Base-by-base conservation (phyloP, 1,140 invertebrate species). In the Rhynchophorus ferrugineus region DNA sequence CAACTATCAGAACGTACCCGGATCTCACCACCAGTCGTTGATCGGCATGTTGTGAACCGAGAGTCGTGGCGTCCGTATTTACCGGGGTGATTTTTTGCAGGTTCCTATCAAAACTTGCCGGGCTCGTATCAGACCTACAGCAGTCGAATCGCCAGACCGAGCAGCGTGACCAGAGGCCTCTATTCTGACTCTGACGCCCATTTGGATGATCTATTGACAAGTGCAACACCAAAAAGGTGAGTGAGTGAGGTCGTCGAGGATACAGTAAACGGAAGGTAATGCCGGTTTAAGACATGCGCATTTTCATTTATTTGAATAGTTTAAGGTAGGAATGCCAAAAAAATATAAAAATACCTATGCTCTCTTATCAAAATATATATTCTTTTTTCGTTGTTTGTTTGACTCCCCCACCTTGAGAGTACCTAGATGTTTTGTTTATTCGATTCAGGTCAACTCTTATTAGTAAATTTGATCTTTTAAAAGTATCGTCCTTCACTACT, bases 171-270 rank as follows among this genome's bases (percentile, higher is more conserved):
- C 6, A 56, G 37, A 22, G 47, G 39, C 20, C 20, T 62, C 24
- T 63, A 62, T 49, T 56, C 63, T 7, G 64, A 64, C 49, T 59
- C 57, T 53, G 64, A 66, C 42, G 59, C 56, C 57, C 55, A 54
- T 54, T 56, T 61, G 54, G 62, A 64, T 61, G 61, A 61, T 44
- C 42, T 53, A 35, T 41, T 57, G 13, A 37, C 53, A 41, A 57
- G 59, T 63, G 58, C 59, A 54, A 64, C 59, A 57, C 54, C 62
- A 18, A 54, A 39, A 61, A 57, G 52, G 50, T 59, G 36, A 11
- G 24, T n/a, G n/a, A n/a, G n/a, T n/a, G n/a, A n/a, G n/a, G n/a
- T n/a, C n/a, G n/a, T n/a, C n/a, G n/a, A n/a, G n/a, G n/a, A n/a
- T n/a, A n/a, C n/a, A n/a, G n/a, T n/a, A n/a, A n/a, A n/a, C 19